Evolutionary conservation across 2,888 invertebrate species (phyloP).

Genomic region (Horisme vitalbata): DNA sequence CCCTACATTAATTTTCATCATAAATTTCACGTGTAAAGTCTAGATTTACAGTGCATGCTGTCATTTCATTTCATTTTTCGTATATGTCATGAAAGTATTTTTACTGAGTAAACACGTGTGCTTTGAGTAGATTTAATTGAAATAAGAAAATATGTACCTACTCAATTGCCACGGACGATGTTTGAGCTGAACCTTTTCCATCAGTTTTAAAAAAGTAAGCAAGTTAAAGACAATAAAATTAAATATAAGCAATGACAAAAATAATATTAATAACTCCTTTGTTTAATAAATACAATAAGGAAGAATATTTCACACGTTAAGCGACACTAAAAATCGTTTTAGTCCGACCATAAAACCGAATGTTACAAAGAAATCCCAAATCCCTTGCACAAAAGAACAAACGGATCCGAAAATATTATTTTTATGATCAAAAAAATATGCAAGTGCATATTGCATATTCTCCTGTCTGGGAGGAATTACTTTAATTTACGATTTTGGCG

Average conservation of each 20-base stretch:
- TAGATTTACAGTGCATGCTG: too few species aligned
- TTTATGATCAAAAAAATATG: conserved; percentile 51
- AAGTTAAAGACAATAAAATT: not conserved
- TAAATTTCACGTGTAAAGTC: too few species aligned
- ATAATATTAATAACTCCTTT: conserved; percentile 22
- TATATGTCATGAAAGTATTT: too few species aligned
- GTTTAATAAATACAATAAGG: conserved; percentile 32
- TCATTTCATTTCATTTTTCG: too few species aligned
- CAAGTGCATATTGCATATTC: conserved; percentile 67
- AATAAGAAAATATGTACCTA: too few species aligned
- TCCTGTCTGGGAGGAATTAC: conserved; percentile 63
- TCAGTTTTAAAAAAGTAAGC: too few species aligned
- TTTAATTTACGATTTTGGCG: conserved; percentile 69
- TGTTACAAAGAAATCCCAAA: conserved; percentile 47
- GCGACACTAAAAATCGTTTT: conserved; percentile 47
- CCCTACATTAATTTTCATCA: too few species aligned
- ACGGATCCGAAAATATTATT: conserved; percentile 61
- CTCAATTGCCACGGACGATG: too few species aligned
- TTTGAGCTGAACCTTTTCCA: too few species aligned
- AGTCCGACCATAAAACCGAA: conserved; percentile 36
- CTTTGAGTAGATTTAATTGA: too few species aligned
- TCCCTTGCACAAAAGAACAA: conserved; percentile 42
- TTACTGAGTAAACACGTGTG: too few species aligned
- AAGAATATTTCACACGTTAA: conserved; percentile 31
- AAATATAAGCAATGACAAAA: conserved; percentile 14